These are phyloP conservation scores for Drosophila sechellia DNA, from an alignment of 1,140 invertebrate species.

Conservation along the genomic window DNA sequence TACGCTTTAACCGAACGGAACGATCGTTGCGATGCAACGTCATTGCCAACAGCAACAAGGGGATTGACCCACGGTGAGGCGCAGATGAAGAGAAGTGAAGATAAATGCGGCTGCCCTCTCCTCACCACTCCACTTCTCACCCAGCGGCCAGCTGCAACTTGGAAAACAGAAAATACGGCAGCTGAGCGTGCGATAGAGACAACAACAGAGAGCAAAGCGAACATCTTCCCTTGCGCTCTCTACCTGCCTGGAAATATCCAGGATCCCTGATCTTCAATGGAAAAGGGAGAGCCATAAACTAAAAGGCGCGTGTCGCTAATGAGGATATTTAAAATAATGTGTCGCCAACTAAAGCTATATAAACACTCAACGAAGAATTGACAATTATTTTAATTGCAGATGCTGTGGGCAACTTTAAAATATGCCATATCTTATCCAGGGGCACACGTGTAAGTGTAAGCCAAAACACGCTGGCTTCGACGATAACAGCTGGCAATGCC, in stretches of 20 bases:
- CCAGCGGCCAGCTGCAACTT: conserved; percentile 16
- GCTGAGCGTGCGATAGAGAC: conserved; percentile 14
- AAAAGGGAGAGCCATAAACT: conserved; percentile 42
- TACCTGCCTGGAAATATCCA: conserved; percentile 25
- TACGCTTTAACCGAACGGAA: conserved; percentile 14
- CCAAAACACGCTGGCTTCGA: conserved; percentile 32
- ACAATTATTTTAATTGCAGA: conserved; percentile 24
- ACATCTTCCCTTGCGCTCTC: not conserved
- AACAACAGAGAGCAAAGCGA: not conserved
- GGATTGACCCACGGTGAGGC: conserved; percentile 25
- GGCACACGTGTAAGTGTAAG: conserved; percentile 9
- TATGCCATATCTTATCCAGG: conserved; percentile 15
- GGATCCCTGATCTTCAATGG: conserved; percentile 43
- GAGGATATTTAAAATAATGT: not conserved
- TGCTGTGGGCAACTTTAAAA: conserved; percentile 2
- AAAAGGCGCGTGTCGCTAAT: conserved; percentile 43
- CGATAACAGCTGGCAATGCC: conserved; percentile 53
- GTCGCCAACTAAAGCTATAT: not conserved
- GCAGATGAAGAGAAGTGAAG: not conserved
- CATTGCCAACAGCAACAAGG: conserved; percentile 33
- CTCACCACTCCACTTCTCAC: not conserved
- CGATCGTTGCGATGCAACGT: conserved; percentile 19
- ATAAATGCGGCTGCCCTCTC: conserved; percentile 29
- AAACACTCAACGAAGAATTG: conserved; percentile 5
- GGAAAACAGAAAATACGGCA: conserved; percentile 10